Percentiles rank a stretch among this genome's conserved stretches.
Evolutionary conservation across 1,140 invertebrate species (phyloP).

Genomic region (Latrodectus geometricus): DNA sequence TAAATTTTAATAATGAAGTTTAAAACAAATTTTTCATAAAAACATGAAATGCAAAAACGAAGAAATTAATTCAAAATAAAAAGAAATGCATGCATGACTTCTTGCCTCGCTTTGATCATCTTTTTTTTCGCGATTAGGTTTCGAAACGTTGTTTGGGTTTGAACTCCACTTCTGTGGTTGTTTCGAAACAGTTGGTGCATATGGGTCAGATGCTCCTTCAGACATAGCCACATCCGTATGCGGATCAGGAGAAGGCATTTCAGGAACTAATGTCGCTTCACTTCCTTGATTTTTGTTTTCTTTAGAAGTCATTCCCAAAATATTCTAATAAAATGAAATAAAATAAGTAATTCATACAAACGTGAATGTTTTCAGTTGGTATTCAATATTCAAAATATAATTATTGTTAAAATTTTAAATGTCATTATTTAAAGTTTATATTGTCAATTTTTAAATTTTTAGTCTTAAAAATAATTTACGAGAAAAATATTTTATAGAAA

Average conservation of each 20-base stretch:
- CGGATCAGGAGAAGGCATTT: conserved; percentile 43
- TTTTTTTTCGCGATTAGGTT: conserved; percentile 16
- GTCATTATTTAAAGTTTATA: too few relatives aligned
- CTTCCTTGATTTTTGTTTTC: conserved; percentile 5
- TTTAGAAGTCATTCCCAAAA: conserved; percentile 34
- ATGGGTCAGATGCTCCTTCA: conserved; percentile 38
- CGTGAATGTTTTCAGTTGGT: too few relatives aligned
- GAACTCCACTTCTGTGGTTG: conserved; percentile 37
- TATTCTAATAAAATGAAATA: conserved; percentile 7
- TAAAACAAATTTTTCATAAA: too few relatives aligned
- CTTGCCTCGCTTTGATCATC: conserved; percentile 10
- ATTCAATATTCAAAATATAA: too few relatives aligned
- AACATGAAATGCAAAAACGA: too few relatives aligned
- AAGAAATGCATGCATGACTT: background rate
- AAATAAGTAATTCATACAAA: background rate
- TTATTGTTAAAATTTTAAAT: too few relatives aligned
- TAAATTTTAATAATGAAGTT: too few relatives aligned
- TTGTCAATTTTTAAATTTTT: too few relatives aligned
- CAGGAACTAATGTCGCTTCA: conserved; percentile 44
- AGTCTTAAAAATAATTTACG: too few relatives aligned
- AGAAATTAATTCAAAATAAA: too few relatives aligned
- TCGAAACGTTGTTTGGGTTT: conserved; percentile 37
- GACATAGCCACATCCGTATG: conserved; percentile 19
- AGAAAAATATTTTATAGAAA: too few relatives aligned
- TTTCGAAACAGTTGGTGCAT: background rate